Evolutionary conservation across 2,797 vertebrate genomes (phyloP).

Genomic region (Decapterus maruadsi): DNA sequence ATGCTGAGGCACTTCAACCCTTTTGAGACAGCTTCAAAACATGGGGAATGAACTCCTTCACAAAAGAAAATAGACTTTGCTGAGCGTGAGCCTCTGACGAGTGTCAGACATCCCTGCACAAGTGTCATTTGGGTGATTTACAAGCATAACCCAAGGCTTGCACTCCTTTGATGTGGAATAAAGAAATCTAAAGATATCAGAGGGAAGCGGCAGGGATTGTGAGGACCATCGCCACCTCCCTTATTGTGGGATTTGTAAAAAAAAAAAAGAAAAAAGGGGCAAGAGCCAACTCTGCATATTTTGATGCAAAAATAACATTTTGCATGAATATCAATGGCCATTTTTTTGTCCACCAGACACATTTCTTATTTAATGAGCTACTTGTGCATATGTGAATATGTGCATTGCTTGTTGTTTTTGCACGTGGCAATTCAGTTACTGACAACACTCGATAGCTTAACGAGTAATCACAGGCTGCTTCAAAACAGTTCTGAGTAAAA

Average conservation of each 20-base stretch:
- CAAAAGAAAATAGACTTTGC: conserved; percentile 70
- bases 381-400: conserved; percentile 47
- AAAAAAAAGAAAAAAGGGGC: too few relatives aligned
- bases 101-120: conserved; percentile 66
- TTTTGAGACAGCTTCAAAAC: conserved; percentile 70
- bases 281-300: conserved; percentile 59
- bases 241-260: conserved; percentile 53
- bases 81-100: conserved; percentile 51
- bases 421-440: conserved; percentile 32
- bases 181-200: conserved; percentile 71
- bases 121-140: conserved; percentile 80
- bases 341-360: conserved; percentile 59
- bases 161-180: conserved; percentile 72
- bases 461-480: conserved; percentile 57
- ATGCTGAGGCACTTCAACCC: conserved; percentile 53
- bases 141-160: conserved; percentile 74
- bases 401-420: conserved; percentile 61
- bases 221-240: conserved; percentile 38
- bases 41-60: conserved; percentile 57
- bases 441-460: conserved; percentile 43
- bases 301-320: conserved; percentile 65
- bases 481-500: conserved; percentile 53
- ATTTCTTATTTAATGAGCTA: conserved; percentile 76
- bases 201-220: conserved; percentile 46
- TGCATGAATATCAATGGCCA: conserved; percentile 63